Evolutionary conservation across 30 jellyfish, hydroid and myxozoan species (phyloP), one percentile per base, ranked within the genome.

Genomic region (Chrysaora quinquecirrha): DNA sequence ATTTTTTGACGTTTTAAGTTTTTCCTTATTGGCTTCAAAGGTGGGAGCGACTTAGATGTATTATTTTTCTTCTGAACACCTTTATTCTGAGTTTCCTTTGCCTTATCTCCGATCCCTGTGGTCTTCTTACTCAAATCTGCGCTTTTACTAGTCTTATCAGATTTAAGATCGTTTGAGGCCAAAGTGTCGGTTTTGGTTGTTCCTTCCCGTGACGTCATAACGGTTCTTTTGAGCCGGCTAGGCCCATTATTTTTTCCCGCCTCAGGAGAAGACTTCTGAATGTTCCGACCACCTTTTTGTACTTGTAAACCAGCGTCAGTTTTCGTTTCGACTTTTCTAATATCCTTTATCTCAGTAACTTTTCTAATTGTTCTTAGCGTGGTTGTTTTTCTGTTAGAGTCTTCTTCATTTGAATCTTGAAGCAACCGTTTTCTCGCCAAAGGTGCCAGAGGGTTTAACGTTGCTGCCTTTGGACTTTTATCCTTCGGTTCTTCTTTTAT

Each of bases 1-100:
- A n/a, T 43, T 43, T 43, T 43, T 43, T 16, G 58, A 43, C 9
- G 9, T 43, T 1, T 28, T 19, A 32, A 29, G 58, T 30, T 70
- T 27, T 28, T 34, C 67, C 67, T 48, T 22, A 70, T 34, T 0
- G 82, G 82, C 24, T 43, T 70, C 22, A 70, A 38, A 16, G 82
- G 82, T 30, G 29, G 70, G n/a, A 70, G 50, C 16, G 82, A 28
- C 35, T 66, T 66, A 2, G 9, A 24, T 66, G 78, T 3, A 66
- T 24, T 22, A 16, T 4, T 32, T 20, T 25, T 47, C 22, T 6
- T 27, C 27, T 27, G 19, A 66, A 16, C 1, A 2, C 16, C 30
- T 32, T 66, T 25, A 19, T 66, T 66, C 23, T 6, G 34, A 20
- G 28, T 21, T 6, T 34, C 64, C 0, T 1, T 70, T 22, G 28